Percentiles rank a stretch among this genome's conserved stretches.
These are phyloP conservation scores for Suricata suricatta DNA, from an alignment of 2,113 vertebrate species.

Conservation along the genomic window DNA sequence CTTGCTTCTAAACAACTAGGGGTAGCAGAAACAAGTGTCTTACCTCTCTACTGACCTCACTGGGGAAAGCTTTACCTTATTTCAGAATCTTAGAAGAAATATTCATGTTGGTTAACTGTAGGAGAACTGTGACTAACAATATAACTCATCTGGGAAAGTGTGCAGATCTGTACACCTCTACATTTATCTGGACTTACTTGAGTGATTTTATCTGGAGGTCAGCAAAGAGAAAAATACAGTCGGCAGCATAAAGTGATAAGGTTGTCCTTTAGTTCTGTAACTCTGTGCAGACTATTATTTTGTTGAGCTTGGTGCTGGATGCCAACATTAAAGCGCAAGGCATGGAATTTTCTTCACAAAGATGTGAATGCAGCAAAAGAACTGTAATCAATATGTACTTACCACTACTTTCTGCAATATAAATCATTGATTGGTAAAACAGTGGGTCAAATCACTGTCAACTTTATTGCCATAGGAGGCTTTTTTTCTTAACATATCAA, in stretches of 20 bases:
- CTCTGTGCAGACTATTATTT: not conserved
- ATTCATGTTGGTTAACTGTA: not conserved
- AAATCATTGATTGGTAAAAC: conserved; percentile 49
- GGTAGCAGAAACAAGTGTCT: not conserved
- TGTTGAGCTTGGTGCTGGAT: not conserved
- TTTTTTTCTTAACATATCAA: conserved; percentile 43
- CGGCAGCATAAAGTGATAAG: not conserved
- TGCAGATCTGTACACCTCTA: not conserved
- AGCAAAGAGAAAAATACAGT: conserved; percentile 22
- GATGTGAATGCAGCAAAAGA: conserved; percentile 24
- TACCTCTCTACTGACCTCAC: not conserved
- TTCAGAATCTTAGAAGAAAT: conserved; percentile 2
- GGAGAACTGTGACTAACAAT: not conserved
- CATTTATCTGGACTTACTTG: conserved; percentile 1
- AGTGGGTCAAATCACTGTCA: conserved; percentile 1
- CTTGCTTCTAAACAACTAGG: not conserved
- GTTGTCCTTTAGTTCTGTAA: not conserved
- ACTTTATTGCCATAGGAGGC: conserved; percentile 9
- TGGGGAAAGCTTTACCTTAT: not conserved
- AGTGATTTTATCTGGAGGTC: conserved; percentile 51
- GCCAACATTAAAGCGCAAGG: not conserved
- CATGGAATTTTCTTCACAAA: conserved; percentile 45
- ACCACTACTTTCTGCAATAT: not conserved
- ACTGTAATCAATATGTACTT: not conserved
- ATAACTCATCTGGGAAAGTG: not conserved